Evolutionary conservation across 1,140 invertebrate genomes (phyloP), one percentile per base, ranked within the genome.

Genomic region (Daktulosphaira vitifoliae): DNA sequence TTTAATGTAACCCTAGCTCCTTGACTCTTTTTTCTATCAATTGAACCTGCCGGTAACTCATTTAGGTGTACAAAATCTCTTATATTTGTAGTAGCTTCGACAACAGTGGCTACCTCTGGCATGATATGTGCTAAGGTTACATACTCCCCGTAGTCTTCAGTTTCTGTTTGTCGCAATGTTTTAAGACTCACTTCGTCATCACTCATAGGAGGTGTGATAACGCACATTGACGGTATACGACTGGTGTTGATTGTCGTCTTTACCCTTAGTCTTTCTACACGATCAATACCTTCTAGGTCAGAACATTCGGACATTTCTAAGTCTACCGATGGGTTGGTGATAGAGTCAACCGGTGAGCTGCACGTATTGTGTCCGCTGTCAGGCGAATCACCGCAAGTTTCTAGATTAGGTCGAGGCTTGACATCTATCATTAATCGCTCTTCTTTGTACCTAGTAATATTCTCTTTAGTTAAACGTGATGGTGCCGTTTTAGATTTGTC

Each of bases 201-300:
- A 50, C 88, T 91, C 64, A 87, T 86, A 1, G 86, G 84, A 9
- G 90, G 89, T 7, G 90, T 92, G 16, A 93, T 92, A 0, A 91
- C 89, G 75, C 90, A 93, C 86, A 94, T 90, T 1, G 89, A 92
- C 3, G 91, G 91, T 72, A 93, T 93, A 68, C 89, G 80, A 69
- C 86, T 89, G 11, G 85, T 86, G 68, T 87, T 90, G 29, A 92
- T 91, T 6, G 86, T 85, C 0, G 90, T 92, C 76, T 93, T 93
- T 13, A 84, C 83, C 67, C 87, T 79, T 53, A 92, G 88, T 70
- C 89, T 81, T 76, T 92, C 88, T 65, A 89, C 87, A 71, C 88
- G 80, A 69, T 91, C 89, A 46, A 86, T 82, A 2, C 71, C 87
- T 78, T 92, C 89, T 66, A 90, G 76, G 74, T 90, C 88, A 1